Percentiles rank a stretch among this genome's conserved stretches.
These are phyloP conservation scores for Eueremaeus valkanovi DNA, from an alignment of 2,888 invertebrate species.

Conservation along the genomic window DNA sequence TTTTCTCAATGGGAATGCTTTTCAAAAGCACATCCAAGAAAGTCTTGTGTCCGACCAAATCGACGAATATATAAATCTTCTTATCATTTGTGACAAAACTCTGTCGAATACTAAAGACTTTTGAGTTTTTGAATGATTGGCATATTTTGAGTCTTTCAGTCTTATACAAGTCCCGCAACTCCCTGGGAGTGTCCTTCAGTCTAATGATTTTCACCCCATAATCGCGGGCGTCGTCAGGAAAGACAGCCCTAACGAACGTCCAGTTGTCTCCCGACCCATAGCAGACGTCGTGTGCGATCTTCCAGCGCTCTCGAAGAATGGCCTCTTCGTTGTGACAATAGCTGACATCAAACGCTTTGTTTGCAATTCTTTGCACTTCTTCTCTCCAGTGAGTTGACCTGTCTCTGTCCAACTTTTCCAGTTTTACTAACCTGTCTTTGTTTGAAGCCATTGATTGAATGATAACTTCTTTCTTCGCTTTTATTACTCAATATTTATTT, in stretches of 20 bases:
- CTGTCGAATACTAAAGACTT: not conserved
- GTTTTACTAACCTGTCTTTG: not conserved
- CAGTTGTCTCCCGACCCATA: not conserved
- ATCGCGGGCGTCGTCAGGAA: constrained; percentile 14
- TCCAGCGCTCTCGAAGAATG: constrained; percentile 26
- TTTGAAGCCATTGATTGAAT: not conserved
- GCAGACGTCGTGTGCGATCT: not conserved
- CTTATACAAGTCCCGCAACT: not conserved
- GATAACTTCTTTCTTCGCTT: too few relatives aligned
- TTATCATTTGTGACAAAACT: not conserved
- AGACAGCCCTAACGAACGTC: constrained; percentile 6
- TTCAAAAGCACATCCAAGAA: not conserved
- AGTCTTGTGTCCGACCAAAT: constrained; percentile 25
- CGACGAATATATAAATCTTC: constrained; percentile 11
- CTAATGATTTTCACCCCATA: constrained; percentile 11
- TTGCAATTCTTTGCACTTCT: constrained; percentile 4
- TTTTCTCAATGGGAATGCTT: not conserved
- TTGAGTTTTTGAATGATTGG: not conserved
- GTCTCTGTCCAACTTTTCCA: not conserved
- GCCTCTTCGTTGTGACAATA: not conserved
- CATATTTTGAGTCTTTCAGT: not conserved
- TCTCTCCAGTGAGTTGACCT: not conserved
- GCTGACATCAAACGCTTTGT: not conserved
- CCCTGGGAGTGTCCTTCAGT: not conserved
- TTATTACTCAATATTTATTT: too few relatives aligned